Evolutionary conservation across 2,888 invertebrate genomes (phyloP), one percentile per base, ranked within the genome.

Genomic region (Spilarctia lutea): DNA sequence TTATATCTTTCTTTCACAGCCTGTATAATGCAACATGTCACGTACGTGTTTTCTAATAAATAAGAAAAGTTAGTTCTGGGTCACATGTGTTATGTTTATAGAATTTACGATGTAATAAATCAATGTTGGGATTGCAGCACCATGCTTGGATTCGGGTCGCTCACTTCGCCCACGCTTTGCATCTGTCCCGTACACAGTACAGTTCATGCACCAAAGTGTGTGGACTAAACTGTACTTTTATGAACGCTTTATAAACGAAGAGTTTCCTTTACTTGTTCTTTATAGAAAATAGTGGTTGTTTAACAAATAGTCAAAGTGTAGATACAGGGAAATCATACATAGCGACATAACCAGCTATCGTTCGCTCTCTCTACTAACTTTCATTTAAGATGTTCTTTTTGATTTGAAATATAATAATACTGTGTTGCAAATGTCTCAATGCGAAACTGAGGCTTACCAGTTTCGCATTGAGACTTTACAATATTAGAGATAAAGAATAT

Each of bases 81-180:
- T 87, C 87, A 82, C 86, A 87, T 86, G 85, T 87, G 86, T 83
- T 78, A 73, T 91, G 88, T 91, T 90, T 89, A 89, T 83, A 82
- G 81, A 83, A 88, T 93, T 94, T 93, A 94, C 89, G 88, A 87
- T 90, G 89, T 86, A 88, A 91, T 93, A 93, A 94, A 94, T 90
- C 87, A 86, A 87, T 85, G 87, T 86, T 48, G 84, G 82, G 83
- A 80, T 75, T 71, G 80, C 76, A 39, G 70, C 68, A 67, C 72
- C 56, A 66, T 60, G 20, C 48, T 45, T n/a, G 73, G 79, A 84
- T 81, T 84, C 76, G 80, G 83, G 83, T 85, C 83, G 83, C 75
- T 65, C 33, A 60, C 52, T 68, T 33, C 85, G 76, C 85, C 83
- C 85, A 85, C 85, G 71, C 35, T 70, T 35, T 74, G 77, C 85